Base-by-base conservation (phyloP, 2,797 vertebrate species). In the Pseudomugil gertrudae region DNA sequence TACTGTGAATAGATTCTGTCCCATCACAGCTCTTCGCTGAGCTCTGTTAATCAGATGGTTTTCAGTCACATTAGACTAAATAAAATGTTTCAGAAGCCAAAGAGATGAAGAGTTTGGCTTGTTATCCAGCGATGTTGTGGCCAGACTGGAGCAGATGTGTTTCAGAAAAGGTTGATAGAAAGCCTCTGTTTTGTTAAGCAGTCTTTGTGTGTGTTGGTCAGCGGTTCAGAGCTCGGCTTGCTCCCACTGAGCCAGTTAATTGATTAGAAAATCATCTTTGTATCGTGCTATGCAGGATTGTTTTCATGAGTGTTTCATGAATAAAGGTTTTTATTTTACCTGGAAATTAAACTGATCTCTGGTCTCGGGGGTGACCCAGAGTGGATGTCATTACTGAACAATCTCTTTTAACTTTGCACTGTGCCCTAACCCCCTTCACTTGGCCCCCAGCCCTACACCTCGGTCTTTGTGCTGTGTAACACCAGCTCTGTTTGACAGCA, bases 401-500 rank as follows among this genome's bases (percentile, higher is more conserved):
- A 32, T 80, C 68, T 74, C 54, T 57, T 56, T 73, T 80, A 52
- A 68, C 58, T 73, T 72, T 73, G 69, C 63, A 40, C 7, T 40
- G 76, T 77, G 79, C 80, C 69, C 65, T 14, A 78, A 83, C 76
- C 70, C 72, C 85, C 77, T 72, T 79, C 69, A 70, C 74, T 79
- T 65, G 63, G 72, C 78, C 65, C 79, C 57, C 53, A 26, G 40
- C 64, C 71, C 57, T 9, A 33, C 54, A 69, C 78, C 38, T 0
- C 47, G 3, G 1, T 79, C 79, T 81, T 82, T 86, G 82, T 85
- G 81, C 87, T 57, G 83, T 67, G 58, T 69, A 83, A 82, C 80
- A 83, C 78, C 83, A 76, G 78, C 86, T 83, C 83, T 86, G 85
- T 89, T 89, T 90, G 87, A 90, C 89, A 88, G 89, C 82, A 80